Conservation (phyloP, 2,888 invertebrate species). For the Dynastes hyllus region DNA sequence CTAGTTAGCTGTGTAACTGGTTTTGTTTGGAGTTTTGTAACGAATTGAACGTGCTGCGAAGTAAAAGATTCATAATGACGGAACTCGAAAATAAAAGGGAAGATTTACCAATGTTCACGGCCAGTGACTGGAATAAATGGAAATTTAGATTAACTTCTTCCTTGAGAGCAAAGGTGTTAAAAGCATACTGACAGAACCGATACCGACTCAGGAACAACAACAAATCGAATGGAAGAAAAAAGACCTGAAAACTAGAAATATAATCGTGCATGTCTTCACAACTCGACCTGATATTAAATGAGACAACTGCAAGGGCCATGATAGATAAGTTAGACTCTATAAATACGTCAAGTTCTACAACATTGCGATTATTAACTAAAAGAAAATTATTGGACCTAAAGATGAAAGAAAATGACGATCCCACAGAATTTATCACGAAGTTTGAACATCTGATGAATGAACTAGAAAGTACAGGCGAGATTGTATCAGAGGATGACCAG, state of each 20-base stretch:
- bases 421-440: neutral
- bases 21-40: neutral
- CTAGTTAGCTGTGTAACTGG: neutral
- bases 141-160: slow-evolving; percentile 6
- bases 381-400: neutral
- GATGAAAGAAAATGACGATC: slow-evolving; percentile 1
- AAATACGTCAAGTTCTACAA: neutral
- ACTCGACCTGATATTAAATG: neutral
- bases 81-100: neutral
- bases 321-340: slow-evolving; percentile 10
- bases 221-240: slow-evolving; percentile 3
- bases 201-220: neutral
- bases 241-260: neutral
- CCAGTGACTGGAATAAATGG: neutral
- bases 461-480: neutral
- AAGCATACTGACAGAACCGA: neutral
- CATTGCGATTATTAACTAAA: neutral
- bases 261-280: neutral
- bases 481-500: neutral
- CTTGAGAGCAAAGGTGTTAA: neutral
- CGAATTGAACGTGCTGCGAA: neutral
- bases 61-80: neutral
- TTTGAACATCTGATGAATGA: slow-evolving; percentile 16
- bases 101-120: neutral
- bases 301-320: neutral